A percentile compares a stretch with the other conserved stretches of the same genome.
Evolutionary conservation across 2,888 invertebrate genomes (phyloP).

Genomic region (Mechanitis mazaeus): DNA sequence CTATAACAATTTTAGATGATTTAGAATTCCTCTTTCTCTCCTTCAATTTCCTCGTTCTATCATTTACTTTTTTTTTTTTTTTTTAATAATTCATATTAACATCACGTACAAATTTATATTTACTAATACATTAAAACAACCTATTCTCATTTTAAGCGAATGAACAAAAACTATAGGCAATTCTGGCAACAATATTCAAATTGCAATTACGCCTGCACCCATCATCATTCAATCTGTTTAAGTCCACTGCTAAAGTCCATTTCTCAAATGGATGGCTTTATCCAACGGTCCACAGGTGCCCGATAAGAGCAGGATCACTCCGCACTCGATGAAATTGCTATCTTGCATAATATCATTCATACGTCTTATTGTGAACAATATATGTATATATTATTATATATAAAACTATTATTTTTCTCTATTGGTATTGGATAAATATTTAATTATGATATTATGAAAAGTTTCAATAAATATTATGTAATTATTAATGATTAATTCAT

Average conservation of each 20-base stretch:
- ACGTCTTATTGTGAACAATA: constrained; percentile 13
- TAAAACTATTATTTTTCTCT: neutral
- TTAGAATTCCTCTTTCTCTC: too few relatives aligned
- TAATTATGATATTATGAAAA: too few relatives aligned
- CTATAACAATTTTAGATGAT: too few relatives aligned
- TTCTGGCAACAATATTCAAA: constrained; percentile 13
- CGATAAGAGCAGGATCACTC: constrained; percentile 57
- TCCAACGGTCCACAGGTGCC: constrained; percentile 63
- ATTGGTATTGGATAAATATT: neutral
- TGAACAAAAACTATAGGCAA: constrained; percentile 2
- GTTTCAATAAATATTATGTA: too few relatives aligned
- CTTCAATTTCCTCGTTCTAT: too few relatives aligned
- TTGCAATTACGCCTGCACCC: constrained; percentile 18
- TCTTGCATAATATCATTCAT: constrained; percentile 48
- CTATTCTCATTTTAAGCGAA: neutral
- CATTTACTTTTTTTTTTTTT: too few relatives aligned
- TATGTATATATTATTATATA: constrained; percentile 7
- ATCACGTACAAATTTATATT: neutral
- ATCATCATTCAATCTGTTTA: constrained; percentile 26
- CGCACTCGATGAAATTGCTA: constrained; percentile 59
- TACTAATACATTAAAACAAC: neutral
- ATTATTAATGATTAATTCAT: too few relatives aligned
- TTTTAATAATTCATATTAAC: too few relatives aligned
- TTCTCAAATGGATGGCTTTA: constrained; percentile 52
- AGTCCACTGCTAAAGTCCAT: constrained; percentile 24